A percentile compares a stretch with the other conserved stretches of the same genome.
These are phyloP conservation scores for Dyspetes luteomarginatus DNA, from an alignment of 2,888 invertebrate species.

Conservation along the genomic window DNA sequence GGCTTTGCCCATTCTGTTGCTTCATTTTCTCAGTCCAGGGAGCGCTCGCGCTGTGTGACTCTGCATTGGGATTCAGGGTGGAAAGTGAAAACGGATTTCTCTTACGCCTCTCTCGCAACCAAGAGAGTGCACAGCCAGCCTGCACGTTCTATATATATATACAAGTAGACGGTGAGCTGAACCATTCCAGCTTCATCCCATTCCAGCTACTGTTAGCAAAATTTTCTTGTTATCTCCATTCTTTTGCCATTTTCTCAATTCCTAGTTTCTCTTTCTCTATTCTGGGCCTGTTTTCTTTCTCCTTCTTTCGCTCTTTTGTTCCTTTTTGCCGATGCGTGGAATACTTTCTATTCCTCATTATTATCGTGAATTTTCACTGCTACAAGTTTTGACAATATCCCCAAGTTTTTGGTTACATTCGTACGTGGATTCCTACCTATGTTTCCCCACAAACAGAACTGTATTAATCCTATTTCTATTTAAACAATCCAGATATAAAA, in stretches of 20 bases:
- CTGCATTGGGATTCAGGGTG: constrained; percentile 74
- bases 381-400: no score
- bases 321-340: no score
- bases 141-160: constrained; percentile 23
- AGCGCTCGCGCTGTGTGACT: constrained; percentile 22
- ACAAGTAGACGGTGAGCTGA: constrained; percentile 15
- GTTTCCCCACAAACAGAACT: no score
- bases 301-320: not conserved
- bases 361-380: no score
- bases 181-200: constrained; percentile 4
- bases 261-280: not conserved
- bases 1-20: constrained; percentile 69
- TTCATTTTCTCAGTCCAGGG: constrained; percentile 60
- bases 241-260: not conserved
- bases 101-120: constrained; percentile 63
- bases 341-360: no score
- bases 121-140: constrained; percentile 43
- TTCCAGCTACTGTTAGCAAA: not conserved
- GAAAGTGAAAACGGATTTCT: constrained; percentile 77
- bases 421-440: no score
- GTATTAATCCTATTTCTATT: no score
- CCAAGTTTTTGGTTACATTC: no score
- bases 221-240: not conserved
- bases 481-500: no score
- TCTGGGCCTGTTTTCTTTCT: not conserved